Evolutionary conservation across 2,797 vertebrate species (phyloP).

Genomic region (Enteromius fasciolatus): DNA sequence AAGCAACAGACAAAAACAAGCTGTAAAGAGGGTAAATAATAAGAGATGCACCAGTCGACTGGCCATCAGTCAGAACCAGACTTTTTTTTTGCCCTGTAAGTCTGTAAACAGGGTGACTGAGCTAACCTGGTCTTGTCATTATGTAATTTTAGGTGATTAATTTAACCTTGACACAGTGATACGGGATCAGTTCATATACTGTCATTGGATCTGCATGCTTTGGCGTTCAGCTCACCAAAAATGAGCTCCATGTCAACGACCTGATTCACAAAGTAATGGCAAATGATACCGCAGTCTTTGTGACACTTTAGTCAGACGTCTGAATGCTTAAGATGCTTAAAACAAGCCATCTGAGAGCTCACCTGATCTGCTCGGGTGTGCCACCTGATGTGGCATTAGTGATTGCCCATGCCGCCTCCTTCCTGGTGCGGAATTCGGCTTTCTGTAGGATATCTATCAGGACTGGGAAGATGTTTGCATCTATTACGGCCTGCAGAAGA

Average conservation of each 20-base stretch:
- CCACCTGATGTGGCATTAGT: conserved; percentile 97
- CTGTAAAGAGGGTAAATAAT: neutral
- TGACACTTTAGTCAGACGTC: neutral
- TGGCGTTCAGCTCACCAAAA: neutral
- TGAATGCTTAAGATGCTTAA: conserved; percentile 7
- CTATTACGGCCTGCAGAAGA: conserved; percentile 88
- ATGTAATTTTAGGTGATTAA: neutral
- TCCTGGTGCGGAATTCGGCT: conserved; percentile 95
- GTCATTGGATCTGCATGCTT: neutral
- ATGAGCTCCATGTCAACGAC: neutral
- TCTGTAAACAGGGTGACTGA: neutral
- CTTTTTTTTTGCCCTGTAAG: neutral
- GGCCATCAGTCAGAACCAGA: neutral
- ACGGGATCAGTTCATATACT: no score
- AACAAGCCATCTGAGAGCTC: conserved; percentile 9
- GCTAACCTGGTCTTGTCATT: neutral
- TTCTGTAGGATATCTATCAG: conserved; percentile 98
- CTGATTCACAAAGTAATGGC: neutral
- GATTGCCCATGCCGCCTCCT: conserved; percentile 98
- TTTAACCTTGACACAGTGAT: neutral
- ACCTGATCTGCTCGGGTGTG: conserved; percentile 96
- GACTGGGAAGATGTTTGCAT: conserved; percentile 97
- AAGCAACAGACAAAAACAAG: neutral
- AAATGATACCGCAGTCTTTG: neutral
- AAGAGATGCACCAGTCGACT: neutral